Percentiles rank a stretch among this genome's conserved stretches.
These are phyloP conservation scores for Nesidiocoris tenuis DNA, from an alignment of 2,888 invertebrate genomes.

Conservation along the genomic window DNA sequence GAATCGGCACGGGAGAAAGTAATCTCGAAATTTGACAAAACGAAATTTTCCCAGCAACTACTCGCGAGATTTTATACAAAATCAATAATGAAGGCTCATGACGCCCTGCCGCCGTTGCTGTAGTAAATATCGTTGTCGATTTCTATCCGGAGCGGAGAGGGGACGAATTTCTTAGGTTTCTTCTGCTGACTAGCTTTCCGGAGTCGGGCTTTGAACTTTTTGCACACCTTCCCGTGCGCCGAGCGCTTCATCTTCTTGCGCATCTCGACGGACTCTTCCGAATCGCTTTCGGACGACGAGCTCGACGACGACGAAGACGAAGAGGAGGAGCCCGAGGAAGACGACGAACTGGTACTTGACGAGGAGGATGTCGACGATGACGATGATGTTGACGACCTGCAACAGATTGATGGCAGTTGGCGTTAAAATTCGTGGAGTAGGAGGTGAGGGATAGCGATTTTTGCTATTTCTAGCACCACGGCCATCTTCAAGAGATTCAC, in stretches of 20 bases:
- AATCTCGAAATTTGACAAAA: too few species aligned
- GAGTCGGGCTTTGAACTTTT: slow-evolving; percentile 30
- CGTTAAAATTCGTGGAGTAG: too few species aligned
- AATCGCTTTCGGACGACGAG: slow-evolving; percentile 48
- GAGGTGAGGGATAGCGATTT: too few species aligned
- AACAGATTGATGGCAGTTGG: too few species aligned
- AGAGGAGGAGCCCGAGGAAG: slow-evolving; percentile 18
- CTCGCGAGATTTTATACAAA: too few species aligned
- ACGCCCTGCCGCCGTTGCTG: slow-evolving; percentile 31
- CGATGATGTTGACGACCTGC: slow-evolving; percentile 23
- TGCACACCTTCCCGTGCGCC: slow-evolving; percentile 31
- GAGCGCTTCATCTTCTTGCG: slow-evolving; percentile 33
- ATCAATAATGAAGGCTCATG: slow-evolving; percentile 9
- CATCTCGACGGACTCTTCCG: slow-evolving; percentile 31
- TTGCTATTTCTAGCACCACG: too few species aligned
- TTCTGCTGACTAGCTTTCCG: slow-evolving; percentile 17
- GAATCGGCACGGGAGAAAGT: too few species aligned
- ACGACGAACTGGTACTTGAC: slow-evolving; percentile 24
- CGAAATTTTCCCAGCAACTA: too few species aligned
- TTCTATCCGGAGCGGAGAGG: slow-evolving; percentile 48
- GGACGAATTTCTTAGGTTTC: slow-evolving; percentile 34
- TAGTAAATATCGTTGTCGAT: slow-evolving; percentile 51
- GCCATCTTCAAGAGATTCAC: too few species aligned
- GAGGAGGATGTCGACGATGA: slow-evolving; percentile 29
- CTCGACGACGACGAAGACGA: slow-evolving; percentile 35